A percentile compares a stretch with the other conserved stretches of the same genome.
phyloP scores from a whole-genome alignment of 2,113 vertebrate species.

The Ammodramus savannarum region DNA sequence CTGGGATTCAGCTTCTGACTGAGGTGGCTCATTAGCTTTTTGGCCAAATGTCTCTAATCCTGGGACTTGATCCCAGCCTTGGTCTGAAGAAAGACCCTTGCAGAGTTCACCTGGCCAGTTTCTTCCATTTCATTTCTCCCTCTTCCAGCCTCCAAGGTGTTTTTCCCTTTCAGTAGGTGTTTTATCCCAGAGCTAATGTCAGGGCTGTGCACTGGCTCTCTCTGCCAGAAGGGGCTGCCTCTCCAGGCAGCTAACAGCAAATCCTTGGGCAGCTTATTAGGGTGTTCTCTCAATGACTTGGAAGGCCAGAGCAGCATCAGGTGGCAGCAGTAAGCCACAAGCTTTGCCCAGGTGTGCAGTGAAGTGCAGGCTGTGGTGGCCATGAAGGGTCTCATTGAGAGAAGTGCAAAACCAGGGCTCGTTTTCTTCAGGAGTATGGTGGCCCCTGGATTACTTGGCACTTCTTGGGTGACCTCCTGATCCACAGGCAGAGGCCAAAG shows the following conservation, averaged over 20 bases:
- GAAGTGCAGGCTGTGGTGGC: neutral
- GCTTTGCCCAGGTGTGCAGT: neutral
- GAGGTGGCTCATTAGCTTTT: neutral
- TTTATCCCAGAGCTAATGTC: neutral
- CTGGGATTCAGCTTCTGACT: neutral
- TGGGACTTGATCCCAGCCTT: neutral
- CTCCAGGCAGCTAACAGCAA: neutral
- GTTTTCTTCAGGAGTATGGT: neutral
- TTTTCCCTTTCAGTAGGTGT: neutral
- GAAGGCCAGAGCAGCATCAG: neutral
- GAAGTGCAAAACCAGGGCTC: accelerated
- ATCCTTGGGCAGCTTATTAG: neutral
- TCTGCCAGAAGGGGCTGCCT: neutral
- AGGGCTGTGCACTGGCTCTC: neutral
- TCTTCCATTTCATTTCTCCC: neutral
- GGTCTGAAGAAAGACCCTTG: neutral
- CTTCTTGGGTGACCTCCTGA: neutral
- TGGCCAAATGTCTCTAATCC: neutral
- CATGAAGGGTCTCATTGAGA: neutral
- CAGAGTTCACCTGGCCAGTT: neutral
- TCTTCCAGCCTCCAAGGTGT: neutral
- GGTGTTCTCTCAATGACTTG: neutral
- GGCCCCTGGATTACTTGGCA: neutral
- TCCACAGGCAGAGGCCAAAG: neutral
- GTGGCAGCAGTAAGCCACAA: neutral